Base-by-base conservation (phyloP, 2,113 vertebrate genomes). In the Chionomys nivalis region DNA sequence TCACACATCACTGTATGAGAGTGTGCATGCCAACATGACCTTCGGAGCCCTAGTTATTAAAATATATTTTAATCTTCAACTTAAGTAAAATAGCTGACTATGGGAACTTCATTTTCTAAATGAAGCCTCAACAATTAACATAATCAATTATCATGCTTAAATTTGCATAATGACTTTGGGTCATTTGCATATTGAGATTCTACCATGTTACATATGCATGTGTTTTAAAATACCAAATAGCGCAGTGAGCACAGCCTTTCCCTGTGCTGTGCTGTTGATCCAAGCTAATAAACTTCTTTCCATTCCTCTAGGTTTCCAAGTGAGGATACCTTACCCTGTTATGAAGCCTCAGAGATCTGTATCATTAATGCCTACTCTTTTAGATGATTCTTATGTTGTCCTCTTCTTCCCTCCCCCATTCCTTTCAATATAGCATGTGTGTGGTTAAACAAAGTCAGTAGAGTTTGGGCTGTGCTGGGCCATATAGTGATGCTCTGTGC, bases 221-320 rank as follows among this genome's bases (percentile, higher is more conserved):
- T 87, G 44, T 70, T 85, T 79, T 91, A 70, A 93, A 93, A 88
- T 93, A 65, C 78, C 85, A 86, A 52, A 26, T 61, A 96, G 11
- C 44, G 42, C 3, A 76, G 58, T 49, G 90, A 76, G 77, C 88
- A 72, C 7, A 81, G 28, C 23, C 55, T 13, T 81, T 36, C 2
- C 61, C 17, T 47, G 7, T 63, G 52, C 19, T 1, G 12, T 23
- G 49, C 4, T 47, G 19, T 66, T 47, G 36, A 66, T 89, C 85
- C 75, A 36, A 92, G 24, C 4, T 58, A 82, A 63, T 13, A 21
- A 89, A 28, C 85, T 96, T 81, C 86, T 79, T 95, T 86, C 79
- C 91, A 55, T 7, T 55, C 58, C 44, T 31, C 70, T 31, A 90
- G 39, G 31, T 86, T 85, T 96, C 65, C 68, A 94, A 47, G 28